phyloP scores from a whole-genome alignment of 2,113 vertebrate genomes.

The Podarcis muralis region DNA sequence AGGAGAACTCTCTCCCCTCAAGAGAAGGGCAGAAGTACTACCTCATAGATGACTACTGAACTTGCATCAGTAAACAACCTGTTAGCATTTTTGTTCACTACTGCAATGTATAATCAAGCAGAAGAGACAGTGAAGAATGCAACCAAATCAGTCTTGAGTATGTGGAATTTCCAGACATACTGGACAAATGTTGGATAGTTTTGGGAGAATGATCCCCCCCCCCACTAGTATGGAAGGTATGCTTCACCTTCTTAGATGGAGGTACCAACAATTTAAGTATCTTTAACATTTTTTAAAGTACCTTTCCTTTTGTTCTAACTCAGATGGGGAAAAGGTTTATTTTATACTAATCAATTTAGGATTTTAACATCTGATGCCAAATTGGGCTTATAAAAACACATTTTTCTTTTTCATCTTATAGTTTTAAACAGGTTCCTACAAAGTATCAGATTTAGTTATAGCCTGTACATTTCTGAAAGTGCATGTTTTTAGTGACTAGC shows the following conservation, averaged over 20 bases:
- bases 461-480: neutral
- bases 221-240: neutral
- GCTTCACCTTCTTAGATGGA: neutral
- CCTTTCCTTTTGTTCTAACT: neutral
- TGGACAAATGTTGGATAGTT: neutral
- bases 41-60: neutral
- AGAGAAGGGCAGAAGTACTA: neutral
- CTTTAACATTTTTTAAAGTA: neutral
- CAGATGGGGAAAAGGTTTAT: neutral
- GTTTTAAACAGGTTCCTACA: neutral
- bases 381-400: neutral
- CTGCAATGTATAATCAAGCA: neutral
- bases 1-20: neutral
- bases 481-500: neutral
- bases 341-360: neutral
- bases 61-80: neutral
- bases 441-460: neutral
- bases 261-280: neutral
- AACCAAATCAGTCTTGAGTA: neutral
- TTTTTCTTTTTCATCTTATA: neutral
- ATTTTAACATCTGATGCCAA: neutral
- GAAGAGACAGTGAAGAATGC: neutral
- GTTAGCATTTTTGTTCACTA: neutral
- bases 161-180: neutral
- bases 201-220: neutral